These are phyloP conservation scores for Meteorus cinctellus DNA, from an alignment of 2,888 invertebrate genomes.

Conservation along the genomic window DNA sequence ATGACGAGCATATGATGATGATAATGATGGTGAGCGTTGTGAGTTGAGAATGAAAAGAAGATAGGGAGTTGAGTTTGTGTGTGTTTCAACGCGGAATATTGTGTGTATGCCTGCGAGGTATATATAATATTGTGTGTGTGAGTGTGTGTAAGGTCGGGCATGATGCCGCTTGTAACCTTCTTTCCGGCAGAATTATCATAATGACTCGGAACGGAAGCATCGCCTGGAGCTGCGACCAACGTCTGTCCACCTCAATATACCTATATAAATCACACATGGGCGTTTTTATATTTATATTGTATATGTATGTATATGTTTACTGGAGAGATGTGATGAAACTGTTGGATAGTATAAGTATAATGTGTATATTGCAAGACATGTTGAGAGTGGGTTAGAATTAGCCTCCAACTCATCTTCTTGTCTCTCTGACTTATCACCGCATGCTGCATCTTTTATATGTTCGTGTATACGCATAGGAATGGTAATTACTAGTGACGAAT, in stretches of 20 bases:
- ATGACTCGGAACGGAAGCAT: conserved; percentile 71
- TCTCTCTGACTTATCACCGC: not conserved
- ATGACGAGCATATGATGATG: conserved; percentile 32
- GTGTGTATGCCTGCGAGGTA: conserved; percentile 16
- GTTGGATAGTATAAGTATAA: not conserved
- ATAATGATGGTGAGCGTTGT: conserved; percentile 34
- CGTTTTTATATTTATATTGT: conserved; percentile 52
- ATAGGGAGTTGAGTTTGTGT: conserved; percentile 6
- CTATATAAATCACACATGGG: conserved; percentile 21
- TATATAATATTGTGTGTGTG: conserved; percentile 24
- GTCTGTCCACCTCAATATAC: conserved; percentile 39
- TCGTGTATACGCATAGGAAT: conserved; percentile 49
- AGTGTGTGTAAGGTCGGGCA: conserved; percentile 37
- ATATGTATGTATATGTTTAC: not conserved
- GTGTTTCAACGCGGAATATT: not conserved
- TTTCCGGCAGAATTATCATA: conserved; percentile 71
- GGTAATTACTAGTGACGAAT: conserved; percentile 70
- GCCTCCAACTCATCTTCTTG: conserved; percentile 4
- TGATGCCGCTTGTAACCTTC: conserved; percentile 65
- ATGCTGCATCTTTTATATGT: conserved; percentile 47
- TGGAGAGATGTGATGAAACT: not conserved
- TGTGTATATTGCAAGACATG: conserved; percentile 7
- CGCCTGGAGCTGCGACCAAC: conserved; percentile 62
- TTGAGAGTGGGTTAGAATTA: conserved; percentile 4
- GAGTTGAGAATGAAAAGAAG: conserved; percentile 1